Evolutionary conservation across 1,140 invertebrate species (phyloP).

Genomic region (Zeugodacus cucurbitae): DNA sequence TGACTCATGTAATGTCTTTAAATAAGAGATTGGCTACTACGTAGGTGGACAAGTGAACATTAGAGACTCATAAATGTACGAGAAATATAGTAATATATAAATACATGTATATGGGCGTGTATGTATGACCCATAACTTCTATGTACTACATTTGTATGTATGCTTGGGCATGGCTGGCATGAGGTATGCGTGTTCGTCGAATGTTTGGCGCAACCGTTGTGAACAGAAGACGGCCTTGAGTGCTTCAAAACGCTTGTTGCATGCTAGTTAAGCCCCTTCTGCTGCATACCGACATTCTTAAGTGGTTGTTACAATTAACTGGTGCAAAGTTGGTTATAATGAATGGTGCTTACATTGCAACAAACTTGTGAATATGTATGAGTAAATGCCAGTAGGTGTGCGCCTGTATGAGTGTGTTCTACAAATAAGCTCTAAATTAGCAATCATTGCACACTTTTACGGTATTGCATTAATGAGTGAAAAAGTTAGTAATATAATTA

Average conservation of each 20-base stretch:
- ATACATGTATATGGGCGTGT: background rate
- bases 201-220: background rate
- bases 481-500: background rate
- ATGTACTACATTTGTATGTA: background rate
- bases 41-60: no score
- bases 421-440: background rate
- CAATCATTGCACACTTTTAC: background rate
- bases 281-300: slow-evolving; percentile 12
- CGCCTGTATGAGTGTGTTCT: background rate
- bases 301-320: background rate
- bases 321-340: slow-evolving; percentile 8
- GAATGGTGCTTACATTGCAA: background rate
- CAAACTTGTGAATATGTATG: background rate
- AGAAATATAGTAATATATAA: background rate
- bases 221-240: background rate
- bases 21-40: no score
- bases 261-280: background rate
- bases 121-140: background rate
- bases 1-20: background rate
- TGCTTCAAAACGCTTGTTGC: background rate
- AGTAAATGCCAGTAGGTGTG: background rate
- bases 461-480: background rate
- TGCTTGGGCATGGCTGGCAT: background rate
- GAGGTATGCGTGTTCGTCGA: background rate
- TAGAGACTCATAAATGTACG: background rate